These are phyloP conservation scores for Trichonephila inaurata DNA, from an alignment of 1,140 invertebrate species.

Conservation along the genomic window DNA sequence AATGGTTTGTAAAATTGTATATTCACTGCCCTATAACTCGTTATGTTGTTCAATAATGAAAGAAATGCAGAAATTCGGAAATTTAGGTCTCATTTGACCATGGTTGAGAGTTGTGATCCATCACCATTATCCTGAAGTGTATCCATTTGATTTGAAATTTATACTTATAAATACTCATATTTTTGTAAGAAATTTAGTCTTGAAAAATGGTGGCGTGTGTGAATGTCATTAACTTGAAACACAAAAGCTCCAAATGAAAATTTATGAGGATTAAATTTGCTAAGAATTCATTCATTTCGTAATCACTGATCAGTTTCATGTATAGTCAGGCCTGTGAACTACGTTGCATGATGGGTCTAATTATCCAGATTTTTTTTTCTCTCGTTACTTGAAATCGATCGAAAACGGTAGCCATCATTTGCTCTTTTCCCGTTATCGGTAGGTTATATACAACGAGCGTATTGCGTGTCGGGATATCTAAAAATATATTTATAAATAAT, in stretches of 20 bases:
- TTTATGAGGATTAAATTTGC: not conserved
- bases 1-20: too few species aligned
- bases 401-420: not conserved
- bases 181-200: too few species aligned
- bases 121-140: too few species aligned
- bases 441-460: not conserved
- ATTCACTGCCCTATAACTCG: too few species aligned
- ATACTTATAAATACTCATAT: too few species aligned
- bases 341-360: not conserved
- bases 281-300: not conserved
- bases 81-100: too few species aligned
- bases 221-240: not conserved
- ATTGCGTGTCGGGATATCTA: not conserved
- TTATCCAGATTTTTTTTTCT: not conserved
- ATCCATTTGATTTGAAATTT: too few species aligned
- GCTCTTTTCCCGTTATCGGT: not conserved
- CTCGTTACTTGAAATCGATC: not conserved
- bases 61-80: too few species aligned
- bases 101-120: too few species aligned
- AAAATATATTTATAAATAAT: conserved; percentile 20
- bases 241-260: not conserved
- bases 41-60: too few species aligned
- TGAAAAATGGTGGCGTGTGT: not conserved
- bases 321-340: not conserved
- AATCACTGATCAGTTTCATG: not conserved